A percentile compares a stretch with the other conserved stretches of the same genome.
phyloP scores from a whole-genome alignment of 2,797 vertebrate genomes.

The Calcarius lapponicus region DNA sequence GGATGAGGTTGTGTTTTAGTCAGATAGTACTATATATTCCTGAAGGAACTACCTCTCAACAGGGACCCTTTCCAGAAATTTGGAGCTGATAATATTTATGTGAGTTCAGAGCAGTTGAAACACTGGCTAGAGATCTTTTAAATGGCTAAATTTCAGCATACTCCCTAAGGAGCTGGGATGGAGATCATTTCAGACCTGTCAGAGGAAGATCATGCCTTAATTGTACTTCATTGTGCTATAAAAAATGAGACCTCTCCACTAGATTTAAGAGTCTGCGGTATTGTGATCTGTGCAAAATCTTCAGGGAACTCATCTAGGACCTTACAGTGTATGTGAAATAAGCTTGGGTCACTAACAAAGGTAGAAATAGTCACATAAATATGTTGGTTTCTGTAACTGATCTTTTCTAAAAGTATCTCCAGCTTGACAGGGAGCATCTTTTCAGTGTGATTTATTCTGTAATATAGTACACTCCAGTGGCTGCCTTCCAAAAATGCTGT shows the following conservation, averaged over 20 bases:
- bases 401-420: slow-evolving; percentile 41
- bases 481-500: slow-evolving; percentile 52
- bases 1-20: neutral
- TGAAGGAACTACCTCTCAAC: slow-evolving; percentile 9
- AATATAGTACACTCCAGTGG: slow-evolving; percentile 35
- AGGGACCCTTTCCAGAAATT: slow-evolving; percentile 18
- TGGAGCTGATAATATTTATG: slow-evolving; percentile 45
- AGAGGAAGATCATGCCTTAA: slow-evolving; percentile 36
- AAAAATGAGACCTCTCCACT: slow-evolving; percentile 18
- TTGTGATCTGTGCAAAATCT: slow-evolving; percentile 22
- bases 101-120: slow-evolving; percentile 17
- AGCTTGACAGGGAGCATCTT: slow-evolving; percentile 36
- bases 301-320: slow-evolving; percentile 5
- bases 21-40: neutral
- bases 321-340: slow-evolving; percentile 5
- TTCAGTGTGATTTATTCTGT: slow-evolving; percentile 51
- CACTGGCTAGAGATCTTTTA: slow-evolving; percentile 18
- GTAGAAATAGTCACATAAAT: slow-evolving; percentile 46
- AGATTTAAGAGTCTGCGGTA: slow-evolving; percentile 38
- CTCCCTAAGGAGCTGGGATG: slow-evolving; percentile 14
- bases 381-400: slow-evolving; percentile 36
- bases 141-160: slow-evolving; percentile 33
- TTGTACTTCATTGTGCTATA: slow-evolving; percentile 15
- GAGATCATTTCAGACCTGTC: slow-evolving; percentile 34
- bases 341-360: neutral